These are phyloP conservation scores for Lacanobia oleracea DNA, from an alignment of 2,888 invertebrate species.

Conservation along the genomic window DNA sequence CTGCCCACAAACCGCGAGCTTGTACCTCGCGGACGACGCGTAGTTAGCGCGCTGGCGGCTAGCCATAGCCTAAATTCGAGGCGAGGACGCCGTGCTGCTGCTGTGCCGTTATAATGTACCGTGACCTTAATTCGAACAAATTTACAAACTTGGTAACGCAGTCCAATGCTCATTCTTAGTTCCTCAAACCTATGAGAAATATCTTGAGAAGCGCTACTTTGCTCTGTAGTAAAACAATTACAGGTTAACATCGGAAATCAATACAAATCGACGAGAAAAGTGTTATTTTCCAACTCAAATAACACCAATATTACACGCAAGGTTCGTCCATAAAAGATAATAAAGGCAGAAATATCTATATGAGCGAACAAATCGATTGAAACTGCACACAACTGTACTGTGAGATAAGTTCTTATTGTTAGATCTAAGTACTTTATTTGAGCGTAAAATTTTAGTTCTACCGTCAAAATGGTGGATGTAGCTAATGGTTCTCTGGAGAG, in stretches of 20 bases:
- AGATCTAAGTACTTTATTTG: conserved; percentile 50
- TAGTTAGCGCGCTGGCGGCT: too few relatives aligned
- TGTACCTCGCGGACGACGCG: too few relatives aligned
- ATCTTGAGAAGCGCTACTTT: not conserved
- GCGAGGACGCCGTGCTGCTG: too few relatives aligned
- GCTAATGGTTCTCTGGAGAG: conserved; percentile 42
- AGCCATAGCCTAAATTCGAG: too few relatives aligned
- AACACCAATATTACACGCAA: conserved; percentile 13
- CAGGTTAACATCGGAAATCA: not conserved
- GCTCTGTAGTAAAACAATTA: not conserved
- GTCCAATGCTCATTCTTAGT: too few relatives aligned
- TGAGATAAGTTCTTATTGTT: conserved; percentile 23
- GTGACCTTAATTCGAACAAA: too few relatives aligned
- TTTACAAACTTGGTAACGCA: too few relatives aligned
- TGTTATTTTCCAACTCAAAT: conserved; percentile 12
- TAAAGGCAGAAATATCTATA: conserved; percentile 13
- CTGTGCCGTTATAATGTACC: too few relatives aligned
- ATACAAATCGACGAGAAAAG: not conserved
- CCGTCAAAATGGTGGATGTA: conserved; percentile 31
- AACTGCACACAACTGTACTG: conserved; percentile 39
- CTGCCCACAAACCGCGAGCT: too few relatives aligned
- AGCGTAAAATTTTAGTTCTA: conserved; percentile 54
- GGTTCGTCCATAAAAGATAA: not conserved
- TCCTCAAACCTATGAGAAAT: not conserved
- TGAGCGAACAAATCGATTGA: conserved; percentile 27